Conservation (phyloP, 2,113 vertebrate species). For the Pluvianellus socialis region DNA sequence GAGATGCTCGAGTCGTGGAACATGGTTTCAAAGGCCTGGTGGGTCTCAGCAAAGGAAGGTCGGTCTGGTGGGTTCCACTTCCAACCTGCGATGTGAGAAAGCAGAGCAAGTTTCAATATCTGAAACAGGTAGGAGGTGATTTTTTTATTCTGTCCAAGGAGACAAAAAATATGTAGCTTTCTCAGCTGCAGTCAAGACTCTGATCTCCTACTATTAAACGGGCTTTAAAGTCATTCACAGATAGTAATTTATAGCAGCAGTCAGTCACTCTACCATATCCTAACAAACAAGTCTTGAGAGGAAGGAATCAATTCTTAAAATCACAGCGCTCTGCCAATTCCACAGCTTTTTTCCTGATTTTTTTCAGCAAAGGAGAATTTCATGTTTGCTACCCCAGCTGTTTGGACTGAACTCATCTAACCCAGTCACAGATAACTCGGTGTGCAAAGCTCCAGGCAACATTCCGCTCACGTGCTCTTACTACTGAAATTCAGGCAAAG, state of each 20-base stretch:
- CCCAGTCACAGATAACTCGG: neutral
- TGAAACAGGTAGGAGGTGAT: neutral
- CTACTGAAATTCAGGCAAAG: neutral
- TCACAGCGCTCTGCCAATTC: neutral
- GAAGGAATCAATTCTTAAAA: neutral
- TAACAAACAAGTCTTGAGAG: neutral
- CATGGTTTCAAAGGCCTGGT: constrained; percentile 99
- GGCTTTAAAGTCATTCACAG: neutral
- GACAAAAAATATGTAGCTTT: neutral
- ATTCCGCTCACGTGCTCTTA: neutral
- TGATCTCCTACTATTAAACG: neutral
- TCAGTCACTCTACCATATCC: neutral
- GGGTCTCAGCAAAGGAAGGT: constrained; percentile 94
- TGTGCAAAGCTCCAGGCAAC: neutral
- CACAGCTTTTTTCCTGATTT: neutral
- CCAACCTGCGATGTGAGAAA: constrained; percentile 81
- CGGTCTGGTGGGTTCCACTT: constrained; percentile 95
- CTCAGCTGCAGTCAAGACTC: neutral
- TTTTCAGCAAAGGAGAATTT: neutral
- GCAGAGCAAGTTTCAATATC: neutral
- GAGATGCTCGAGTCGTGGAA: constrained; percentile 98
- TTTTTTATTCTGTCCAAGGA: neutral
- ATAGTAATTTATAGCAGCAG: neutral
- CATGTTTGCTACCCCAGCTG: neutral
- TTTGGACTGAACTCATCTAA: neutral